Evolutionary conservation across 1,140 invertebrate genomes (phyloP).

Genomic region (Thereuonema tuberculata): DNA sequence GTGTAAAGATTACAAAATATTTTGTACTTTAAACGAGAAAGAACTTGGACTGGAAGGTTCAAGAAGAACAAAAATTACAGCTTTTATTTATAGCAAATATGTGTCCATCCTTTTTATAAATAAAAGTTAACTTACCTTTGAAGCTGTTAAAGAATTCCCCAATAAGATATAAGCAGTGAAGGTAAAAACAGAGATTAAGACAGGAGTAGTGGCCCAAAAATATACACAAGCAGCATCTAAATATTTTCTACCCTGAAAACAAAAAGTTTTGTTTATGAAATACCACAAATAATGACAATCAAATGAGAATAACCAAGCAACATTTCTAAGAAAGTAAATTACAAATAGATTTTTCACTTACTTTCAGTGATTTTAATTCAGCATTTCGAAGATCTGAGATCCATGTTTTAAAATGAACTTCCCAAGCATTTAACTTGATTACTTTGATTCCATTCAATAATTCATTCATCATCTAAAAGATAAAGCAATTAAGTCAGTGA

Average conservation of each 20-base stretch:
- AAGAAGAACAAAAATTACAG: too few relatives aligned
- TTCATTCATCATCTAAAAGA: slow-evolving; percentile 59
- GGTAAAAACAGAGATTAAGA: slow-evolving; percentile 82
- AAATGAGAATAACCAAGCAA: too few relatives aligned
- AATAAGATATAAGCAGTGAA: slow-evolving; percentile 71
- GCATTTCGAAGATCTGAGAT: slow-evolving; percentile 43
- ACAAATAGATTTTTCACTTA: too few relatives aligned
- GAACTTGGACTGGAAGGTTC: too few relatives aligned
- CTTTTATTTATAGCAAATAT: too few relatives aligned
- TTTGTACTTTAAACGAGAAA: too few relatives aligned
- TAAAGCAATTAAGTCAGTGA: too few relatives aligned
- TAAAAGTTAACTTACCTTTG: slow-evolving; percentile 3
- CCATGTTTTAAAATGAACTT: slow-evolving; percentile 63
- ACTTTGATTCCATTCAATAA: slow-evolving; percentile 69
- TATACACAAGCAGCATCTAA: slow-evolving; percentile 97
- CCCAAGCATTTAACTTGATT: slow-evolving; percentile 89
- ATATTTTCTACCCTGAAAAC: slow-evolving; percentile 61
- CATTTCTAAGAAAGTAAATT: too few relatives aligned
- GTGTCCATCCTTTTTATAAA: too few relatives aligned
- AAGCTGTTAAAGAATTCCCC: slow-evolving; percentile 40
- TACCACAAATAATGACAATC: too few relatives aligned
- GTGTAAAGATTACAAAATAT: too few relatives aligned
- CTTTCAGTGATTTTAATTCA: slow-evolving; percentile 60
- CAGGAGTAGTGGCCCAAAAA: slow-evolving; percentile 98
- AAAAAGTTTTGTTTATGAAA: too few relatives aligned